Evolutionary conservation across 2,113 vertebrate species (phyloP).

Genomic region (Gasterosteus nipponicus): DNA sequence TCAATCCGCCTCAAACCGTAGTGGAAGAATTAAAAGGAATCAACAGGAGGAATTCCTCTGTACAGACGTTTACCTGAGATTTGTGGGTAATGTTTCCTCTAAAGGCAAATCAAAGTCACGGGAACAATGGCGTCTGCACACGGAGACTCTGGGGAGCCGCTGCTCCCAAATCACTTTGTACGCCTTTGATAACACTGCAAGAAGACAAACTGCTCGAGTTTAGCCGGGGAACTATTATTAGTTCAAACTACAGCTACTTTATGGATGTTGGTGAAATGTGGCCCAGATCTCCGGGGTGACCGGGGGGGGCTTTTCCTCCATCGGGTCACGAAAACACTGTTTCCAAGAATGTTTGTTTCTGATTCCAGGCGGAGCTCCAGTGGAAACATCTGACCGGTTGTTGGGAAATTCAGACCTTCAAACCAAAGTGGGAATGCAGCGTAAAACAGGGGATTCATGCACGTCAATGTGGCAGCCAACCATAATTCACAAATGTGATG

Average conservation of each 20-base stretch:
- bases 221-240: conserved; percentile 12
- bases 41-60: conserved; percentile 42
- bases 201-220: conserved; percentile 45
- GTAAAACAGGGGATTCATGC: not conserved
- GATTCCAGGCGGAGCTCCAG: not conserved
- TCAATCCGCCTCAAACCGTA: conserved; percentile 53
- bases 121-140: conserved; percentile 28
- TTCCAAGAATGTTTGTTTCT: no score
- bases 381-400: not conserved
- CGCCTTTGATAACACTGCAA: conserved; percentile 48
- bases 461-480: no score
- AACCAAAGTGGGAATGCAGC: not conserved
- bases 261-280: not conserved
- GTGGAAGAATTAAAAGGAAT: conserved; percentile 63
- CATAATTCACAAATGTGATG: no score
- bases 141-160: conserved; percentile 43
- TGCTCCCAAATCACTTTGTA: conserved; percentile 60
- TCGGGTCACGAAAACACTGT: not conserved
- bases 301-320: not conserved
- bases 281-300: not conserved
- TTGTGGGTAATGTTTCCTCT: conserved; percentile 61
- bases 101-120: conserved; percentile 67
- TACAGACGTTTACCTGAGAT: conserved; percentile 44
- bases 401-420: not conserved
- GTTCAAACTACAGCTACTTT: not conserved